A percentile compares a stretch with the other conserved stretches of the same genome.
These are phyloP conservation scores for Drosophila mayri DNA, from an alignment of 1,140 invertebrate genomes.

Conservation along the genomic window DNA sequence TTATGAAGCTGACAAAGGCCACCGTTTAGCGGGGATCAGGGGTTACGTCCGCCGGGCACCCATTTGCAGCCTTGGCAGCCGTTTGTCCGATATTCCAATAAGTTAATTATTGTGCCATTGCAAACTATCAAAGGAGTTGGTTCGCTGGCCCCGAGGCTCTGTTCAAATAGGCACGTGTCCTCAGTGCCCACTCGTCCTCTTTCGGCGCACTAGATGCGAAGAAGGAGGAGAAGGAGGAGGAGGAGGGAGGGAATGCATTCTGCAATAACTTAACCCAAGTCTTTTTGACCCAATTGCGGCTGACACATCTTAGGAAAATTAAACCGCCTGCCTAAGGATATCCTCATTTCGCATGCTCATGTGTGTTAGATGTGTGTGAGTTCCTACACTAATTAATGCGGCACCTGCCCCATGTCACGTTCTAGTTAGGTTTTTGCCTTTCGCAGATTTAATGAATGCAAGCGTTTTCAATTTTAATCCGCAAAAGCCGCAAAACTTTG, in stretches of 20 bases:
- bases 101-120: slow-evolving; percentile 53
- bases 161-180: neutral
- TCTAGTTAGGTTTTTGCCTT: slow-evolving; percentile 44
- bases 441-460: slow-evolving; percentile 49
- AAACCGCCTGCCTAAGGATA: slow-evolving; percentile 63
- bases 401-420: slow-evolving; percentile 54
- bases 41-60: slow-evolving; percentile 3
- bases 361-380: slow-evolving; percentile 9
- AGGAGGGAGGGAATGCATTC: slow-evolving; percentile 36
- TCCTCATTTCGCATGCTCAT: slow-evolving; percentile 48
- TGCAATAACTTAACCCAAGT: slow-evolving; percentile 39
- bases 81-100: slow-evolving; percentile 31
- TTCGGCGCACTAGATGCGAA: neutral
- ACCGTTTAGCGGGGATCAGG: slow-evolving; percentile 11
- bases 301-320: slow-evolving; percentile 69
- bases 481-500: slow-evolving; percentile 53
- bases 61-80: slow-evolving; percentile 7
- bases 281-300: slow-evolving; percentile 64
- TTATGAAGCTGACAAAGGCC: slow-evolving; percentile 21
- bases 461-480: slow-evolving; percentile 63
- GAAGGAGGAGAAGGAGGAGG: neutral
- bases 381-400: slow-evolving; percentile 66
- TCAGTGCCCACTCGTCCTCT: neutral
- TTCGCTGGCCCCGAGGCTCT: neutral
- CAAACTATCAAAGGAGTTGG: slow-evolving; percentile 55